Evolutionary conservation across 2,797 vertebrate genomes (phyloP).

Genomic region (Pelodytes ibericus): DNA sequence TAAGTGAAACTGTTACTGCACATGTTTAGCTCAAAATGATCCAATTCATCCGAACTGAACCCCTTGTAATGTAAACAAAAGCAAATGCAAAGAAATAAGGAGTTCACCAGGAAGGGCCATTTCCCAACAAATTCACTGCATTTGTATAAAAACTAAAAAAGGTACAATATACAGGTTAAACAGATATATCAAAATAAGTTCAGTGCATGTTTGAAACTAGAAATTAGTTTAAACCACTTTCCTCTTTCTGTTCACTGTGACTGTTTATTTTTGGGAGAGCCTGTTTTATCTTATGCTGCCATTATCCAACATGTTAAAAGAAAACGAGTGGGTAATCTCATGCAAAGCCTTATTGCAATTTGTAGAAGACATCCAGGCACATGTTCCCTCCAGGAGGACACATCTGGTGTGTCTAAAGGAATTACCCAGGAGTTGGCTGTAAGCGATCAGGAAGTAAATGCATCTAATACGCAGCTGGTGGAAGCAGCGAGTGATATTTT

Average conservation of each 20-base stretch:
- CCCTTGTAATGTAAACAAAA: too few species aligned
- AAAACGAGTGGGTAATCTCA: slow-evolving; percentile 38
- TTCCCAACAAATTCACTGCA: too few species aligned
- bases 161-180: too few species aligned
- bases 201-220: too few species aligned
- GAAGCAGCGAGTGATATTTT: slow-evolving; percentile 40
- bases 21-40: too few species aligned
- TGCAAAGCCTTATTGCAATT: slow-evolving; percentile 48
- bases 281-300: neutral
- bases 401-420: slow-evolving; percentile 47
- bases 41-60: too few species aligned
- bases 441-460: slow-evolving; percentile 21
- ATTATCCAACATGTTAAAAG: slow-evolving; percentile 25
- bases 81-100: too few species aligned
- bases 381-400: slow-evolving; percentile 37
- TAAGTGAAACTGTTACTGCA: too few species aligned
- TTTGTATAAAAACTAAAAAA: too few species aligned
- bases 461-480: slow-evolving; percentile 19
- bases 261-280: neutral
- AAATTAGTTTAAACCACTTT: neutral
- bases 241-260: neutral
- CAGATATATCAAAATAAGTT: too few species aligned
- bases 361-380: slow-evolving; percentile 41
- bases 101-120: too few species aligned
- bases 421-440: slow-evolving; percentile 29